Evolutionary conservation across 1,140 invertebrate species (phyloP).

Genomic region (Arion vulgaris): DNA sequence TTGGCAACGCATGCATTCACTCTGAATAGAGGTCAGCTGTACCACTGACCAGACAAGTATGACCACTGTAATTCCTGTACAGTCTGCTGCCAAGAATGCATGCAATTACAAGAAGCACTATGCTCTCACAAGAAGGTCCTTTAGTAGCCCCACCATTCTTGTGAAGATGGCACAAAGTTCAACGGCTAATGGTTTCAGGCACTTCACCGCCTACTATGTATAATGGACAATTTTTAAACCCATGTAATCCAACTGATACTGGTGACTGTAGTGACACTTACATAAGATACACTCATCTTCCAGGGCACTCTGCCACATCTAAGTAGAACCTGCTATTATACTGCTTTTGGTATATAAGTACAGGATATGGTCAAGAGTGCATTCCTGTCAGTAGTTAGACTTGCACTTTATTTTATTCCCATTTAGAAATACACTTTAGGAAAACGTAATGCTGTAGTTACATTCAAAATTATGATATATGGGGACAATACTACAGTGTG

Average conservation of each 20-base stretch:
- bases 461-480: neutral
- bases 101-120: conserved; percentile 55
- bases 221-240: conserved; percentile 44
- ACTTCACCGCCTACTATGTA: conserved; percentile 46
- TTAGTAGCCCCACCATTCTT: conserved; percentile 58
- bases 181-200: conserved; percentile 58
- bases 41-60: conserved; percentile 47
- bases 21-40: conserved; percentile 42
- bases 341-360: neutral
- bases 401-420: neutral
- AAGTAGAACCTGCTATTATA: conserved; percentile 9
- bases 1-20: conserved; percentile 52
- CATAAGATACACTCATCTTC: conserved; percentile 43
- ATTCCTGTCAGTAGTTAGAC: neutral
- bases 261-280: conserved; percentile 47
- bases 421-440: conserved; percentile 5
- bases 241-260: conserved; percentile 44
- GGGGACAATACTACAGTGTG: conserved; percentile 2
- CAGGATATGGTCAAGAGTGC: neutral
- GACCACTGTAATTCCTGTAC: conserved; percentile 51
- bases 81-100: conserved; percentile 50
- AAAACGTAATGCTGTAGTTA: conserved; percentile 36
- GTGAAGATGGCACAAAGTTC: conserved; percentile 65
- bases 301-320: conserved; percentile 30
- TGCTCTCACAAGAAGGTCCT: conserved; percentile 55